Evolutionary conservation across 2,797 vertebrate species (phyloP), one percentile per base, ranked within the genome.

Genomic region (Enteromius paludinosus): DNA sequence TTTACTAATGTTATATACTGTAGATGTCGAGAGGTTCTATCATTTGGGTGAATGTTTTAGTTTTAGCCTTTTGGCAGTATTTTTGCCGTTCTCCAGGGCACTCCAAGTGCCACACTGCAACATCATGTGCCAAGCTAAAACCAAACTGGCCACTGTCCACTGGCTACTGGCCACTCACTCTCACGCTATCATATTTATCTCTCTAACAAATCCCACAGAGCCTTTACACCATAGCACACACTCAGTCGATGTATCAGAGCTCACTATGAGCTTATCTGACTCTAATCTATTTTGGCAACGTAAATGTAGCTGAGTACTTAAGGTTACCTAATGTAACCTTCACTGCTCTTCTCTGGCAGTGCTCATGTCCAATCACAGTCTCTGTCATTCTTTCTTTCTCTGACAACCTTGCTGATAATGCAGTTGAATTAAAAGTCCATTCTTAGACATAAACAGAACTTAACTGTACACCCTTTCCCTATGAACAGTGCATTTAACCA

Each of bases 201-300:
- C 78, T 82, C 77, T 56, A 68, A 78, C 71, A 76, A 78, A 78
- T 81, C 68, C 56, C 17, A 68, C 15, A 69, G 41, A 79, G 23
- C 68, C 73, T 66, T 54, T 28, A 59, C 66, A 73, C 74, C 52
- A 66, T 33, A 75, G 30, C 73, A n/a, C 38, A n/a, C 54, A 56
- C 38, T 52, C 43, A 78, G 43, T 54, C 33, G 28, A 56, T 33
- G 45, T 71, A 65, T 15, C 79, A 35, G 47, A 43, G 23, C 66
- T 81, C 0, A 4, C 75, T 82, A 84, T 82, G 83, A 49, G 84
- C 83, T 92, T 90, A 91, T 91, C 89, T 87, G 74, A 85, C 81
- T 86, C 88, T 93, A 94, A 94, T 94, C 92, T 93, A 89, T 89
- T 91, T 92, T 93, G 92, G 89, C 90, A 89, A 90, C 91, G 91